Base-by-base conservation (phyloP, 1,140 invertebrate genomes). In the Leucophenga varia region DNA sequence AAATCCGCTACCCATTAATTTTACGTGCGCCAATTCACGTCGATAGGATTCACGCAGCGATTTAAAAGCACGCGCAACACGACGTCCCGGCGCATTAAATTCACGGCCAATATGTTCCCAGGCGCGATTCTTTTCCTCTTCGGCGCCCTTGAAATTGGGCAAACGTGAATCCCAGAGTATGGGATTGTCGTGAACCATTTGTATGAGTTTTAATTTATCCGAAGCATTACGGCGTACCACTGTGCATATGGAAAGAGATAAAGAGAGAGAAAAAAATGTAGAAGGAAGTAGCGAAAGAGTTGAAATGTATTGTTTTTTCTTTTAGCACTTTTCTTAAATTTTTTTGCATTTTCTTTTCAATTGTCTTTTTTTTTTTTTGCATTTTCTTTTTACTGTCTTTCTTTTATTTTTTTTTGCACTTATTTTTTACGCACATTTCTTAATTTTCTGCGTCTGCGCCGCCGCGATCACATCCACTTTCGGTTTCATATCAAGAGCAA, bases 61-160 rank as follows among this genome's bases (percentile, higher is more conserved):
- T 49, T 73, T 73, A 12, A 73, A 73, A 12, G 70, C 70, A 13
- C 70, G 57, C 18, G 70, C 70, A 22, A 72, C 70, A 13, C 70
- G 65, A 10, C 70, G 53, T 5, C 70, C 70, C 19, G 70, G 69
- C 39, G 70, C 63, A 67, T 65, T 72, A 48, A 73, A 73, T 54
- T 73, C 69, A 6, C 59, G 55, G 2, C 70, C 70, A 30, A 73
- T 73, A 36, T 58, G 51, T 45, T 73, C 69, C 70, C 70, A 73
- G 38, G 70, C 70, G 3, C 70, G 70, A 37, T 67, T 73, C 52
- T 73, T 73, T 31, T 73, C 70, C 40, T 73, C 70, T 50, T 73
- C 70, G 56, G 70, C 70, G n/a, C 70, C 70, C 47, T 73, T 73
- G 17, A 73, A 73, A 30, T 73, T 73, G n/a, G 70, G 70, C n/a